Evolutionary conservation across 2,797 vertebrate genomes (phyloP).

Genomic region (Eulemur albifrons): DNA sequence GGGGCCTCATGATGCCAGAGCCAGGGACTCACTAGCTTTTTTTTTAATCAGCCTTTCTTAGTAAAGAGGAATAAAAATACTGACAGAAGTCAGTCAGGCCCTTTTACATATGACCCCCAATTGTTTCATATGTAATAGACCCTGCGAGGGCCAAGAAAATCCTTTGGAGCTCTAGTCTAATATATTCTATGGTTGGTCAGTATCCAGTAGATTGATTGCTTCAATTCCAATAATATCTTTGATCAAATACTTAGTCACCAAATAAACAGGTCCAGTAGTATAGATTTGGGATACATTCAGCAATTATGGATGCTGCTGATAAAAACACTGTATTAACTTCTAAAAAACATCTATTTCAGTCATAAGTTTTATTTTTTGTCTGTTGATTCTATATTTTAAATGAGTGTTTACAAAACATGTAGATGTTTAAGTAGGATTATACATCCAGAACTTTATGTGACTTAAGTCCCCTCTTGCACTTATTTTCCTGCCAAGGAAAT

Average conservation of each 20-base stretch:
- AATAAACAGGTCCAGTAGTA: not conserved
- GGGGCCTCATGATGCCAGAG: not conserved
- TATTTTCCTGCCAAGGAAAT: conserved; percentile 51
- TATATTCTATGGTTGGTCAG: not conserved
- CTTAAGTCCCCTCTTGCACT: not conserved
- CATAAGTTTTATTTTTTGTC: not conserved
- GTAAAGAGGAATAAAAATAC: not conserved
- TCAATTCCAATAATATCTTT: not conserved
- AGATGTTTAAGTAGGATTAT: not conserved
- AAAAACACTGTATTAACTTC: not conserved
- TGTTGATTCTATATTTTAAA: not conserved
- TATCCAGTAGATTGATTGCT: not conserved
- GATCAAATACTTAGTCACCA: not conserved
- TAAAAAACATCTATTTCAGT: not conserved
- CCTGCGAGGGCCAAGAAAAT: not conserved
- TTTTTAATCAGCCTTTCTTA: not conserved
- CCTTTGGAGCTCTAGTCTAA: not conserved
- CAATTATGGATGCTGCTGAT: not conserved
- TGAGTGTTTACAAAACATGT: not conserved
- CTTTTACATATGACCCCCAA: not conserved
- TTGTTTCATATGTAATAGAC: not conserved
- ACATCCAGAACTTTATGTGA: conserved; percentile 28
- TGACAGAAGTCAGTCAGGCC: not conserved
- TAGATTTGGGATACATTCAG: not conserved
- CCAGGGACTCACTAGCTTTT: not conserved